Percentiles rank a stretch among this genome's conserved stretches.
phyloP scores from a whole-genome alignment of 2,797 vertebrate species.

The Crax fasciolata region DNA sequence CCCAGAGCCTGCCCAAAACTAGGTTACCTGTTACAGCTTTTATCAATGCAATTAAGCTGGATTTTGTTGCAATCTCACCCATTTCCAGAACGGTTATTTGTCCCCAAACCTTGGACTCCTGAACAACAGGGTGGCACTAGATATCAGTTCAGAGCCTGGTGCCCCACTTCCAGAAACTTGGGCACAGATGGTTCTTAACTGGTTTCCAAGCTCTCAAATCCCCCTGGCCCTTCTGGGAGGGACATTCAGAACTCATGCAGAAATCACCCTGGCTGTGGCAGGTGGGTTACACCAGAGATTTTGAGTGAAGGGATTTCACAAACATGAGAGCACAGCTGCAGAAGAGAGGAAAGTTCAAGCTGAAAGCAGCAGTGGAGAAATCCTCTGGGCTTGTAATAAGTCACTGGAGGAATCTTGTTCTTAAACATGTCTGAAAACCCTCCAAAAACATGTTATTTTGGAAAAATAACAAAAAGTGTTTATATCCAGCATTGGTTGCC shows the following conservation, averaged over 20 bases:
- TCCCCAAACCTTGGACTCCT: background rate
- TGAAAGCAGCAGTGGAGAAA: background rate
- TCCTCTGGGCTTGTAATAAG: conserved; percentile 54
- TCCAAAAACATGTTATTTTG: conserved; percentile 43
- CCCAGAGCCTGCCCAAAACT: conserved; percentile 23
- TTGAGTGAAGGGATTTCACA: background rate
- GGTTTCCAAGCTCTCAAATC: background rate
- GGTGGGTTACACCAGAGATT: background rate
- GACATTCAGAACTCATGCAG: background rate
- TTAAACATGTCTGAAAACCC: conserved; percentile 37
- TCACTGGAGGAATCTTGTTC: conserved; percentile 44
- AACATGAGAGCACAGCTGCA: conserved; percentile 36
- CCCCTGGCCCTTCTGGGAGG: background rate
- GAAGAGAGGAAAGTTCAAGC: conserved; percentile 9
- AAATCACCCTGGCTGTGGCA: background rate
- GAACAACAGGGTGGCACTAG: background rate
- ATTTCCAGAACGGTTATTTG: background rate
- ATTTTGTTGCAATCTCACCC: background rate
- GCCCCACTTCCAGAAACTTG: background rate
- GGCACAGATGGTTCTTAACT: background rate
- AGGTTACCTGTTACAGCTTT: conserved; percentile 2
- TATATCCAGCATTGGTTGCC: background rate
- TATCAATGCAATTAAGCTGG: conserved; percentile 35
- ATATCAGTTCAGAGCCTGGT: background rate
- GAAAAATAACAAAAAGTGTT: conserved; percentile 4